Evolutionary conservation across 2,113 vertebrate genomes (phyloP), one percentile per base, ranked within the genome.

Genomic region (Probosciger aterrimus): DNA sequence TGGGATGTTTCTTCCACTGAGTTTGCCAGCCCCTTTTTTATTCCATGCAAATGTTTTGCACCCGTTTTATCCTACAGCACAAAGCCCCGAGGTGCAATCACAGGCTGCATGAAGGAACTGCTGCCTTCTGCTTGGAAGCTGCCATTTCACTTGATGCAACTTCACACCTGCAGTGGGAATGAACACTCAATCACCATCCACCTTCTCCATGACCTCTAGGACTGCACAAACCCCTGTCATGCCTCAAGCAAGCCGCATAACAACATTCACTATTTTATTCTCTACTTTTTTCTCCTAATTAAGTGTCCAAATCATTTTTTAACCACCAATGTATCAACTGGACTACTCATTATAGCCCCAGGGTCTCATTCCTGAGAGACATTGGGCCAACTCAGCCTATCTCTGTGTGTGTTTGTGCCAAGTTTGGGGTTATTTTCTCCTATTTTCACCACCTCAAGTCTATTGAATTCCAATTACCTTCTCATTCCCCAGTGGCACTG

Each of bases 361-460:
- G 8, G 47, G 39, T n/a, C 39, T 82, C 64, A 25, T 7, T 15
- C 25, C 8, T 43, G 20, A 64, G 28, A 68, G 53, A 46, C 33
- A 43, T 0, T 0, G 0, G 47, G 25, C 28, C 60, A 81, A 1
- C 44, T 62, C 77, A 86, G 68, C 41, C 44, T 31, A 10, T 10
- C 55, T 37, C 50, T 24, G 17, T 24, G 20, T 12, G 19, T 0
- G 11, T 18, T 10, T 8, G 5, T 8, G 28, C 22, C 31, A 75
- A 19, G 22, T 59, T 2, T 55, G 60, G 47, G 63, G 13, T 5
- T 80, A 35, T 50, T 49, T 74, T 64, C 73, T 73, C 25, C 47
- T 33, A 19, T 19, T 53, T 50, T 5, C 39, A 33, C 18, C 53
- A 30, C 52, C 30, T 55, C 59, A 23, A 1, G 23, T 24, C 18